Percentiles rank a stretch among this genome's conserved stretches.
Evolutionary conservation across 2,113 vertebrate species (phyloP).

Genomic region (Pygathrix nemaeus): DNA sequence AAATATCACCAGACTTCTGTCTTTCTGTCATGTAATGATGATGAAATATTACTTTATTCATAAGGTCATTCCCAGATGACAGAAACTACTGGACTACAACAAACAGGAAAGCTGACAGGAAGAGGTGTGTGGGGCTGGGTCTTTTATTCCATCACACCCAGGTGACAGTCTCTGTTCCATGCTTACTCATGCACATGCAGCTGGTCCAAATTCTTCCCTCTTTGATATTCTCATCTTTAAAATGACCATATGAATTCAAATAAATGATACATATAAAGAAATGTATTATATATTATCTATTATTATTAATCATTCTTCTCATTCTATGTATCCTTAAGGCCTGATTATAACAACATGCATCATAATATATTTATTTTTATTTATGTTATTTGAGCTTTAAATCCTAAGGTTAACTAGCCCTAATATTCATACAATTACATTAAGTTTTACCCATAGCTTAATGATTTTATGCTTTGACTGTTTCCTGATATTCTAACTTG

Average conservation of each 20-base stretch:
- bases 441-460: not conserved
- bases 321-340: not conserved
- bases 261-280: not conserved
- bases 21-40: not conserved
- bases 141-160: not conserved
- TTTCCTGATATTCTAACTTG: conserved; percentile 23
- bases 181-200: not conserved
- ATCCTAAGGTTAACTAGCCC: conserved; percentile 8
- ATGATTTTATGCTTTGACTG: not conserved
- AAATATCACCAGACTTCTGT: conserved; percentile 22
- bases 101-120: not conserved
- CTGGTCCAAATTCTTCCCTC: not conserved
- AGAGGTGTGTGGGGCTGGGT: too few species aligned
- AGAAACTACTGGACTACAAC: not conserved
- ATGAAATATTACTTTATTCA: conserved; percentile 31
- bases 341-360: not conserved
- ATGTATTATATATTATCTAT: not conserved
- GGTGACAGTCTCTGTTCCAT: not conserved
- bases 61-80: not conserved
- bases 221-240: not conserved
- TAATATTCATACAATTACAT: not conserved
- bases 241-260: not conserved
- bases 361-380: not conserved
- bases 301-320: not conserved
- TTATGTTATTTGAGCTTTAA: not conserved